Percentiles rank a stretch among this genome's conserved stretches.
Evolutionary conservation across 2,113 vertebrate species (phyloP).

Genomic region (Boulengeromyrus knoepffleri): DNA sequence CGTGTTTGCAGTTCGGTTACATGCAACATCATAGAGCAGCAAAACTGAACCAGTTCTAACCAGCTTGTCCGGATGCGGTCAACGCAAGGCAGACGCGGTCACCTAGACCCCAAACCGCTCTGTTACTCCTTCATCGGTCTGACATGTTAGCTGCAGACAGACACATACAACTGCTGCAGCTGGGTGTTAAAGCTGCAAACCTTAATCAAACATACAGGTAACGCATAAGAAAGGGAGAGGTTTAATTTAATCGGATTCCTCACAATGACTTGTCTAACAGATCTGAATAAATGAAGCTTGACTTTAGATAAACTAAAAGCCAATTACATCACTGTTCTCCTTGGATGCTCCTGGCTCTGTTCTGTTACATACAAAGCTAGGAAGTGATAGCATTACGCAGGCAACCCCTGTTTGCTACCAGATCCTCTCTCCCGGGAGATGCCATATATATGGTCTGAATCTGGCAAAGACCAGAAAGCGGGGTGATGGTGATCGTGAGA

Average conservation of each 20-base stretch:
- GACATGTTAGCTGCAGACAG: background rate
- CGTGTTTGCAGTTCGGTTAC: background rate
- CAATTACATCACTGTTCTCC: background rate
- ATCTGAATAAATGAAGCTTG: conserved; percentile 12
- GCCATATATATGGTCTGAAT: background rate
- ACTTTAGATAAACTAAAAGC: background rate
- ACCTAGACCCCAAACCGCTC: background rate
- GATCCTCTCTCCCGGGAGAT: background rate
- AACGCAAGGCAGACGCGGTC: background rate
- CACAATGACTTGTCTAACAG: background rate
- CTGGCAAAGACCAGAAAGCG: background rate
- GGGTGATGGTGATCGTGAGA: background rate
- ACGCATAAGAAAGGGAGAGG: background rate
- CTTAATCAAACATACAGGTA: background rate
- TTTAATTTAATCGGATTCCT: background rate
- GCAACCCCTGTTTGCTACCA: background rate
- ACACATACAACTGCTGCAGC: background rate
- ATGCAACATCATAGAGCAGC: background rate
- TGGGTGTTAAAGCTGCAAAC: background rate
- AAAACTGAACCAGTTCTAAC: background rate
- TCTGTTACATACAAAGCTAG: background rate
- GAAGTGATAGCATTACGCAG: background rate
- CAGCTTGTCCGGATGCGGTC: background rate
- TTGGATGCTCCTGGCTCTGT: background rate
- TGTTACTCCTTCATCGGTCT: background rate